Evolutionary conservation across 2,888 invertebrate species (phyloP).

Genomic region (Pseudolycoriella hygida): DNA sequence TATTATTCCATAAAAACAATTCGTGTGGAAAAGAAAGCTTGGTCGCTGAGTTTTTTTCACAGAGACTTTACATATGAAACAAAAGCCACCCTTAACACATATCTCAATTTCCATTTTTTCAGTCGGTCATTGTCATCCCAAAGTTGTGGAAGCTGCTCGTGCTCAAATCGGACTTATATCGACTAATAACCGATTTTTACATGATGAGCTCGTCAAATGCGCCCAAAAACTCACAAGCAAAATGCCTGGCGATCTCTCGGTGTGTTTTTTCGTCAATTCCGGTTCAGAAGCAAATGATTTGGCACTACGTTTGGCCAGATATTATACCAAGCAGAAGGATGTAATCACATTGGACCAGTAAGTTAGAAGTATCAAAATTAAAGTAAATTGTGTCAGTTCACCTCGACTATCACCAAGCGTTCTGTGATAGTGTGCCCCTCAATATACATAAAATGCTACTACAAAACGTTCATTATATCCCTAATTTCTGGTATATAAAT

Average conservation of each 20-base stretch:
- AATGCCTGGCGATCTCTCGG: slow-evolving; percentile 66
- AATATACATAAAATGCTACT: too few relatives aligned
- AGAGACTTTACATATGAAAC: too few relatives aligned
- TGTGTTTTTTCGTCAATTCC: slow-evolving; percentile 94
- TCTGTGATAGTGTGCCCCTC: too few relatives aligned
- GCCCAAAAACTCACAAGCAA: slow-evolving; percentile 68
- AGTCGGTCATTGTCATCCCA: slow-evolving; percentile 97
- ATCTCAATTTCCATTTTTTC: slow-evolving; percentile 23
- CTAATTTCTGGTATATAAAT: too few relatives aligned
- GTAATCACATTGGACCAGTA: slow-evolving; percentile 93
- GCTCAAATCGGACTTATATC: slow-evolving; percentile 82
- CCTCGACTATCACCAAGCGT: too few relatives aligned
- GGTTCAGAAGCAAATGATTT: slow-evolving; percentile 98
- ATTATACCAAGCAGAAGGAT: slow-evolving; percentile 77
- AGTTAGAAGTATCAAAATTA: slow-evolving; percentile 30
- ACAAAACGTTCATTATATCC: too few relatives aligned
- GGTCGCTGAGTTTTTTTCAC: too few relatives aligned
- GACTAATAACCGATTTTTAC: slow-evolving; percentile 92
- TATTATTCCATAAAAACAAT: too few relatives aligned
- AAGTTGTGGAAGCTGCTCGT: slow-evolving; percentile 77
- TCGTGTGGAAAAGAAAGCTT: too few relatives aligned
- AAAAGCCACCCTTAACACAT: too few relatives aligned
- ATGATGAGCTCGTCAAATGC: slow-evolving; percentile 85
- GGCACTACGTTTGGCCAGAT: slow-evolving; percentile 75
- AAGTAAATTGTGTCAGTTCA: too few relatives aligned